These are phyloP conservation scores for Phrixothrix hirtus DNA, from an alignment of 2,888 invertebrate genomes.

Conservation along the genomic window DNA sequence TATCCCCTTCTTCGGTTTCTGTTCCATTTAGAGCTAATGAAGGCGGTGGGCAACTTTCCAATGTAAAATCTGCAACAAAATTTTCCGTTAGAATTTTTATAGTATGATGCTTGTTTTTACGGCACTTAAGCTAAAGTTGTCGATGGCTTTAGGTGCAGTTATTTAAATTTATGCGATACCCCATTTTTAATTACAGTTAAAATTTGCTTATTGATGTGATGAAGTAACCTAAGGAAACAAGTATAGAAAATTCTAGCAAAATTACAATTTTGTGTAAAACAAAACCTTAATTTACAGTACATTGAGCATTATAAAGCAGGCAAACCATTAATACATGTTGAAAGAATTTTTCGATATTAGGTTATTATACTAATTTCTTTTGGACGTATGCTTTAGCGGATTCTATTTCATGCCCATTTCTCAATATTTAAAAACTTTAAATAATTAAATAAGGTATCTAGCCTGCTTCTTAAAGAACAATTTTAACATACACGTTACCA, in stretches of 20 bases:
- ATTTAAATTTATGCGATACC: too few relatives aligned
- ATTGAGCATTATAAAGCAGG: conserved; percentile 9
- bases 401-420: too few relatives aligned
- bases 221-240: too few relatives aligned
- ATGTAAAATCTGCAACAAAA: conserved; percentile 45
- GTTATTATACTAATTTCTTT: background rate
- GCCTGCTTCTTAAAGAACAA: conserved; percentile 7
- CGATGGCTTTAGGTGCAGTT: too few relatives aligned
- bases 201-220: too few relatives aligned
- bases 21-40: conserved; percentile 55
- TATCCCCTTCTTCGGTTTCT: conserved; percentile 51
- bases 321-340: conserved; percentile 19
- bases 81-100: conserved; percentile 3
- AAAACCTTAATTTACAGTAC: conserved; percentile 15
- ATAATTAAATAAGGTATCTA: too few relatives aligned
- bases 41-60: conserved; percentile 55
- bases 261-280: background rate
- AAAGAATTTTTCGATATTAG: conserved; percentile 16
- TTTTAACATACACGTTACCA: conserved; percentile 15
- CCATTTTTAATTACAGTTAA: too few relatives aligned
- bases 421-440: too few relatives aligned
- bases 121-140: too few relatives aligned
- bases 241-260: too few relatives aligned
- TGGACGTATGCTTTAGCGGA: too few relatives aligned
- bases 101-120: too few relatives aligned